Percentiles rank a stretch among this genome's conserved stretches.
Conservation (phyloP, 1,140 invertebrate species). For the Tetramorium parvispinum region DNA sequence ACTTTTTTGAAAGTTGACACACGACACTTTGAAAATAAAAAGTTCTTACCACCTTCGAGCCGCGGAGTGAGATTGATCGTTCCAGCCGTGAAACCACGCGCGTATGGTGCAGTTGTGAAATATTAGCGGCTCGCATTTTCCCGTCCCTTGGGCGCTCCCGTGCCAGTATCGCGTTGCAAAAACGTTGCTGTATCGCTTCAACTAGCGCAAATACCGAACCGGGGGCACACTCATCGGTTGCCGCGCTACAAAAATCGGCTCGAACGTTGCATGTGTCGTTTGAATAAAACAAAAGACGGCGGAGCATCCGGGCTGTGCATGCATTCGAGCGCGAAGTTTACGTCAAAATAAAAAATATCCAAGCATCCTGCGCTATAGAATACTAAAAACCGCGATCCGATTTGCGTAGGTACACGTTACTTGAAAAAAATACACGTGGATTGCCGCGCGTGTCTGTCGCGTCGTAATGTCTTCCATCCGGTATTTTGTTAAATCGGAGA, state of each 20-base stretch:
- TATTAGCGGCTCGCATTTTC: constrained; percentile 53
- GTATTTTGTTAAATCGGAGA: neutral
- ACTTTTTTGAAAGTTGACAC: constrained; percentile 44
- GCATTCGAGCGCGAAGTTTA: constrained; percentile 14
- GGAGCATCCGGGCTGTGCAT: neutral
- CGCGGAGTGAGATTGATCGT: constrained; percentile 58
- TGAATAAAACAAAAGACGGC: constrained; percentile 47
- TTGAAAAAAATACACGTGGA: neutral
- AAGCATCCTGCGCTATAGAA: neutral
- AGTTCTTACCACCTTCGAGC: constrained; percentile 37
- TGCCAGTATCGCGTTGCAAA: constrained; percentile 47
- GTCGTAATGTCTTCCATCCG: neutral
- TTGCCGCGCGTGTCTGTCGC: neutral
- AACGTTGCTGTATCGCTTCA: constrained; percentile 23
- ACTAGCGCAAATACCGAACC: neutral
- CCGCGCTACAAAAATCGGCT: constrained; percentile 28
- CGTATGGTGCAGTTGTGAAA: constrained; percentile 45
- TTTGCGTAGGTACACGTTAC: neutral
- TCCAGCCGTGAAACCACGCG: constrained; percentile 27
- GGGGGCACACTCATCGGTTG: neutral
- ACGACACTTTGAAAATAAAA: constrained; percentile 46
- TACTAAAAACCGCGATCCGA: neutral
- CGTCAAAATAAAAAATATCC: constrained; percentile 33
- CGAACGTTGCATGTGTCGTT: constrained; percentile 42
- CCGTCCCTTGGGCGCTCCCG: constrained; percentile 22